Percentiles rank a stretch among this genome's conserved stretches.
phyloP scores from a whole-genome alignment of 1,140 invertebrate genomes.

The Solenopsis fugax region DNA sequence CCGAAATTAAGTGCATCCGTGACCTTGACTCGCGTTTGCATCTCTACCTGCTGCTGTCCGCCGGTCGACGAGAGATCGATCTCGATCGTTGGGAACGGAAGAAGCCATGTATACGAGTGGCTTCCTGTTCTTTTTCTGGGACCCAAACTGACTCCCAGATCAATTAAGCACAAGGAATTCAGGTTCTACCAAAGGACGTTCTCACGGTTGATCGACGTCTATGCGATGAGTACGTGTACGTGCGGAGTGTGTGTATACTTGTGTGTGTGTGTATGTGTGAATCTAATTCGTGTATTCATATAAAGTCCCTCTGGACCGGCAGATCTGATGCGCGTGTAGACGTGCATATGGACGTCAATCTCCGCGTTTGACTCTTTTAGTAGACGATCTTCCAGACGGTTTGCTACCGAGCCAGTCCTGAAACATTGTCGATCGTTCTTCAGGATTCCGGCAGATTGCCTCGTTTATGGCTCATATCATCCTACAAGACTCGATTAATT shows the following conservation, averaged over 20 bases:
- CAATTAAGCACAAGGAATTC: constrained; percentile 73
- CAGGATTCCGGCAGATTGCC: constrained; percentile 83
- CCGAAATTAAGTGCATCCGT: constrained; percentile 35
- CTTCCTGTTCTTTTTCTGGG: constrained; percentile 67
- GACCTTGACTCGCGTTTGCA: constrained; percentile 62
- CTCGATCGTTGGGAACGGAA: constrained; percentile 57
- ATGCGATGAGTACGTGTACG: not conserved
- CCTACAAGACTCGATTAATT: constrained; percentile 75
- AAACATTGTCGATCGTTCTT: constrained; percentile 80
- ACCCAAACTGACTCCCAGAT: constrained; percentile 64
- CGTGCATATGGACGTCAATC: constrained; percentile 32
- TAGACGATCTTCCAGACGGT: constrained; percentile 81
- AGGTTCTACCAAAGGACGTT: constrained; percentile 66
- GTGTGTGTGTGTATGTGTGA: constrained; percentile 40
- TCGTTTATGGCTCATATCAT: constrained; percentile 80
- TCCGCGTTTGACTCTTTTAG: constrained; percentile 67
- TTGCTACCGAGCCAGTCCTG: constrained; percentile 68
- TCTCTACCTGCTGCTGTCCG: constrained; percentile 49
- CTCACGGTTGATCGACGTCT: constrained; percentile 70
- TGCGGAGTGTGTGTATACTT: constrained; percentile 8
- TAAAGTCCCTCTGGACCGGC: not conserved
- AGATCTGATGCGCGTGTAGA: constrained; percentile 11
- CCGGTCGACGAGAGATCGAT: constrained; percentile 61
- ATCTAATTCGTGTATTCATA: constrained; percentile 48
- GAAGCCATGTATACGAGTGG: constrained; percentile 32